Percentiles rank a stretch among this genome's conserved stretches.
Conservation (phyloP, 2,113 vertebrate species). For the Mormyrus lacerda region DNA sequence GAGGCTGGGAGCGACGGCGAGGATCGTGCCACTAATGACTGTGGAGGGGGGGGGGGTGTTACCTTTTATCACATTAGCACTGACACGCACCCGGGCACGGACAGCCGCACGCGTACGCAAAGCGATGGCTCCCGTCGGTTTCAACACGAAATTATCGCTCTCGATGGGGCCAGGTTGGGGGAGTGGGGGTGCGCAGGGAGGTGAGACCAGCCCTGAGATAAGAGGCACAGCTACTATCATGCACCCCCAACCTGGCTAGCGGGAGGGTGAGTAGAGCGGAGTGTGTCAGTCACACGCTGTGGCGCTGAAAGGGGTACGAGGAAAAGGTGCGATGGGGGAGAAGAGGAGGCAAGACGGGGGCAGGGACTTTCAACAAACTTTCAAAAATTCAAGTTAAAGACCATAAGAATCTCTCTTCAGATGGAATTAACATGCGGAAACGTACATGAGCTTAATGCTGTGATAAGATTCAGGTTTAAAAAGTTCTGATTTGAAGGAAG, state of each 20-base stretch:
- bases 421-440: background rate
- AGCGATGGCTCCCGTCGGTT: background rate
- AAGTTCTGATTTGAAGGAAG: background rate
- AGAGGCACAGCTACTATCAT: background rate
- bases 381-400: background rate
- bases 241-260: background rate
- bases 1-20: background rate
- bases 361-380: background rate
- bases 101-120: background rate
- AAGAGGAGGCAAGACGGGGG: background rate
- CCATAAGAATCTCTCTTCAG: background rate
- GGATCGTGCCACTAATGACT: background rate
- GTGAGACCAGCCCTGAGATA: background rate
- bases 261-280: slow-evolving; percentile 12
- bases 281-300: slow-evolving; percentile 5
- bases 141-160: background rate
- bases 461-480: background rate
- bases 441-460: background rate
- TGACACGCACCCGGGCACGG: background rate
- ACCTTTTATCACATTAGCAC: slow-evolving; percentile 2
- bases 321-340: slow-evolving; percentile 22
- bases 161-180: background rate
- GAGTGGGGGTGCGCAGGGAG: background rate
- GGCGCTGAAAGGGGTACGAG: slow-evolving; percentile 1
- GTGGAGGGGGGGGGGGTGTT: background rate